Conservation (phyloP, 2,797 vertebrate genomes). For the Sebastes hubbsi region DNA sequence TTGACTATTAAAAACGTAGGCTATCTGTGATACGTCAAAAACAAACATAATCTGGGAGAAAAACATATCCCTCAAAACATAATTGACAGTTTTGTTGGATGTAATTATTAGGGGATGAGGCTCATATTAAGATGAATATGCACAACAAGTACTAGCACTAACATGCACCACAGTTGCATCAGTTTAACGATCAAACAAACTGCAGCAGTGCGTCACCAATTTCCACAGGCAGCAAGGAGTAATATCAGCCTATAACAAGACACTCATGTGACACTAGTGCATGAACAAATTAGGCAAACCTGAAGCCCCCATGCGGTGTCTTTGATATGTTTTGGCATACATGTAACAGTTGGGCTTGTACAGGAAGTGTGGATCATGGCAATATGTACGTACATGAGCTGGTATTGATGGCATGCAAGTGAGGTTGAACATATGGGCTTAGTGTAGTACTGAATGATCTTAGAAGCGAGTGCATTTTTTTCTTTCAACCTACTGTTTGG, state of each 20-base stretch:
- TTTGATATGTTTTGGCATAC: neutral
- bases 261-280: neutral
- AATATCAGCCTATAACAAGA: no score
- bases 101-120: neutral
- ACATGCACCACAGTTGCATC: neutral
- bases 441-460: neutral
- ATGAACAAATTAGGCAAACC: neutral
- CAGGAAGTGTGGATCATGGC: neutral
- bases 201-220: neutral
- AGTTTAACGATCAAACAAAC: neutral
- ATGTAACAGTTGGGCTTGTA: neutral
- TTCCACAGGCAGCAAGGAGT: neutral
- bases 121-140: neutral
- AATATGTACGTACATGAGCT: neutral
- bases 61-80: neutral
- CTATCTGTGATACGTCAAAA: neutral
- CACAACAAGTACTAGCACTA: neutral
- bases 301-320: neutral
- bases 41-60: neutral
- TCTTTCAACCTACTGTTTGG: neutral
- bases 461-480: neutral
- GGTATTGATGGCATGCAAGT: neutral
- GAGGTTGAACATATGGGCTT: neutral
- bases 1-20: neutral
- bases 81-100: neutral